Percentiles rank a stretch among this genome's conserved stretches.
phyloP scores from a whole-genome alignment of 2,888 invertebrate genomes.

The Pyrrhia umbra region DNA sequence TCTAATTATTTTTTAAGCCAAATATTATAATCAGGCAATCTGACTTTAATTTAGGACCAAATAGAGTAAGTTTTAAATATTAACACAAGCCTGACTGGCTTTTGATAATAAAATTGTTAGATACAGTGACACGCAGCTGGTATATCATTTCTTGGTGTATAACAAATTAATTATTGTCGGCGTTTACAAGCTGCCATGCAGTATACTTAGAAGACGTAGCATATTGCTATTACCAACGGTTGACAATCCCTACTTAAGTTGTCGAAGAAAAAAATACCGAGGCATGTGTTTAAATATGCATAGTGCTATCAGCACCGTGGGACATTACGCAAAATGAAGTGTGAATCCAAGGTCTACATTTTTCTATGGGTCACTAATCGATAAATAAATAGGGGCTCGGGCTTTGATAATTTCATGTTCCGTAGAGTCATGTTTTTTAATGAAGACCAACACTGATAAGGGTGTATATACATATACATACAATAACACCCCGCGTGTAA shows the following conservation, averaged over 20 bases:
- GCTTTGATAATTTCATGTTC: slow-evolving; percentile 6
- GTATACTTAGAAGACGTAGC: background rate
- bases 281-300: slow-evolving; percentile 53
- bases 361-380: slow-evolving; percentile 58
- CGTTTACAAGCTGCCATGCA: background rate
- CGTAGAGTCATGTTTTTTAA: background rate
- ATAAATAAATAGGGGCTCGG: slow-evolving; percentile 49
- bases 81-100: too few species aligned
- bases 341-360: slow-evolving; percentile 69
- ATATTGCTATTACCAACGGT: slow-evolving; percentile 3
- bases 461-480: too few species aligned
- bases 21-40: too few species aligned
- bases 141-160: background rate
- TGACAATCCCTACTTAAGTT: slow-evolving; percentile 34
- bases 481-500: too few species aligned
- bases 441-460: background rate
- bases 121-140: too few species aligned
- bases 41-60: too few species aligned
- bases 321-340: slow-evolving; percentile 60
- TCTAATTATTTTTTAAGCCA: too few species aligned
- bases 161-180: slow-evolving; percentile 3
- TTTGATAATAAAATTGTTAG: too few species aligned
- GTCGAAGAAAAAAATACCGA: slow-evolving; percentile 20
- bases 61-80: too few species aligned
- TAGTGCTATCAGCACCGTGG: slow-evolving; percentile 44